Evolutionary conservation across 1,140 invertebrate genomes (phyloP), one percentile per base, ranked within the genome.

Genomic region (Marisa cornuarietis): DNA sequence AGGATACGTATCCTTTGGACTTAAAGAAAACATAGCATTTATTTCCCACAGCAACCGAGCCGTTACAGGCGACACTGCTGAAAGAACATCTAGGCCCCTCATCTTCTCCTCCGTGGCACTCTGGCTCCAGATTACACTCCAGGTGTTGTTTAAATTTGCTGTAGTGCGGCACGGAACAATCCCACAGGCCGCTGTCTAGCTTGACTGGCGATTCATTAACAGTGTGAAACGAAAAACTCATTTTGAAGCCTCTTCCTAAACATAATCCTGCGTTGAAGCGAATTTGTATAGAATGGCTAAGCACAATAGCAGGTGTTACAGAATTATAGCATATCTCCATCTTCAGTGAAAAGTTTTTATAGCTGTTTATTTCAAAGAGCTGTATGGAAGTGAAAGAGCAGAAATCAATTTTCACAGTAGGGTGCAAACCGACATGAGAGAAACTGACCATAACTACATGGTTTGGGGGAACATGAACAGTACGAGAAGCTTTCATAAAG

Each of bases 31-130:
- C 6, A 24, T 74, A 74, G 52, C 72, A 74, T 31, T 62, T 74
- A 52, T 61, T 61, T 13, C 72, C 24, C 42, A 74, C 72, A 6
- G 54, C 52, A 52, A 74, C 72, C 16, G 49, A 49, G 11, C 72
- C 72, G 18, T n/a, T n/a, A 61, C 72, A 74, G n/a, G 54, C 72
- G 0, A 20, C 7, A 62, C 24, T 74, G 72, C 72, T 74, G 72
- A 74, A 74, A 18, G 52, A n/a, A 74, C 72, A 74, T 51, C 24
- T 51, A 18, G 52, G 51, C 54, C 72, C 72, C 72, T 74, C 72
- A 52, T 74, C 72, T 52, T 74, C 72, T 7, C 72, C 72, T 4
- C 72, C 54, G 24, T 74, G 51, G 24, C 72, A 74, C 18, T 74
- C 72, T 1, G 9, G 54, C 7, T 61, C 22, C 54, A 62, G n/a